A percentile compares a stretch with the other conserved stretches of the same genome.
phyloP scores from a whole-genome alignment of 2,797 vertebrate genomes.

The Mormyrus proboscirostris region DNA sequence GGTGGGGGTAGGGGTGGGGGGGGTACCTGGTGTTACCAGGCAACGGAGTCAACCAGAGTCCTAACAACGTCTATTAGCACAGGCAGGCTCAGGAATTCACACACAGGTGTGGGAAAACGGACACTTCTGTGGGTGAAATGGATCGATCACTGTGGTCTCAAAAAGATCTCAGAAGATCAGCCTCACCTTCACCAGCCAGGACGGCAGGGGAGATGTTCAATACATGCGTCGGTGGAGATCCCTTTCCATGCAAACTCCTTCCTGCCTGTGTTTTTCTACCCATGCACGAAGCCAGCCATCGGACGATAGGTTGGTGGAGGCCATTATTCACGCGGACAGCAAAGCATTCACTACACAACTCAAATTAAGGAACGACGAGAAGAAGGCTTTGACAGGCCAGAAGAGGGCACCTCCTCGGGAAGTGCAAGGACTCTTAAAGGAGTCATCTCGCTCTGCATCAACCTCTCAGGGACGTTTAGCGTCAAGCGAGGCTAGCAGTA shows the following conservation, averaged over 20 bases:
- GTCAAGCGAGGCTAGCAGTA: background rate
- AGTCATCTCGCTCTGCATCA: background rate
- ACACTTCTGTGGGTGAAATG: background rate
- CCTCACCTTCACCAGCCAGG: background rate
- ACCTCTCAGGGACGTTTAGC: background rate
- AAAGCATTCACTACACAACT: background rate
- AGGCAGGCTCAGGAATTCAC: background rate
- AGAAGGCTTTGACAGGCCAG: background rate
- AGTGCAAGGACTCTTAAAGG: background rate
- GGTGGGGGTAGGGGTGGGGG: conserved; percentile 40
- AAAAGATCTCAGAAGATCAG: background rate
- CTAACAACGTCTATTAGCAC: conserved; percentile 40
- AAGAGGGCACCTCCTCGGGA: background rate
- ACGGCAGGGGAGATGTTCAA: background rate
- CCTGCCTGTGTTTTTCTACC: background rate
- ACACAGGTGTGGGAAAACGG: background rate
- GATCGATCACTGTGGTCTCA: background rate
- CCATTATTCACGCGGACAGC: background rate
- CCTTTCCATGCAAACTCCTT: background rate
- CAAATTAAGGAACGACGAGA: background rate
- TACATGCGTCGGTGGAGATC: background rate
- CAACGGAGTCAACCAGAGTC: conserved; percentile 49
- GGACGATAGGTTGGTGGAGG: background rate
- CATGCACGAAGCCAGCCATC: background rate
- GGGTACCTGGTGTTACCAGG: conserved; percentile 58